A percentile compares a stretch with the other conserved stretches of the same genome.
Conservation (phyloP, 1,140 invertebrate species). For the Pachyrhynchus sulphureomaculatus region DNA sequence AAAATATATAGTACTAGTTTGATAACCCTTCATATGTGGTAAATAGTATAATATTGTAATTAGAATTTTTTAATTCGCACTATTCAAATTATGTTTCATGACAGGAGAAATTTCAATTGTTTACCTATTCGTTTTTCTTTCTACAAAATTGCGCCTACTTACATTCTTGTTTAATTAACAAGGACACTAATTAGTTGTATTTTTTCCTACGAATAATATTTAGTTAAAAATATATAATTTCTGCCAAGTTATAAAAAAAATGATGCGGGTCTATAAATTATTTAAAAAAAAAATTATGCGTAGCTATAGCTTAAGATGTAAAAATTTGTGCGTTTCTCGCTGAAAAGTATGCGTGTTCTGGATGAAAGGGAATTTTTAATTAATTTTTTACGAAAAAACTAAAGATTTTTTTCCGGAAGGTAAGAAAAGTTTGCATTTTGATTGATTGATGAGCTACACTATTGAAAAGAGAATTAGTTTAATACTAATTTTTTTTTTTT, state of each 20-base stretch:
- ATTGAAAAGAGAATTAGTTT: background rate
- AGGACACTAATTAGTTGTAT: no score
- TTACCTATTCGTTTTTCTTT: no score
- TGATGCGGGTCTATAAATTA: background rate
- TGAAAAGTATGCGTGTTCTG: background rate
- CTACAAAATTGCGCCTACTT: no score
- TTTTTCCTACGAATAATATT: no score
- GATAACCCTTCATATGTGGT: no score
- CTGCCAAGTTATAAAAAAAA: background rate
- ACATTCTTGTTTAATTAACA: no score
- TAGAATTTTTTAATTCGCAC: no score
- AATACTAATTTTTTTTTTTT: background rate
- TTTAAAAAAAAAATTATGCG: background rate
- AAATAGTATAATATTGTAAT: no score
- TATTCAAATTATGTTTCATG: no score
- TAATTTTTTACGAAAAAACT: background rate
- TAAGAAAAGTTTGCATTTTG: background rate
- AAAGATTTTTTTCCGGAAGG: background rate
- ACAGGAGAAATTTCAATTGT: no score
- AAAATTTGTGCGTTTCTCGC: background rate
- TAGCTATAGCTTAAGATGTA: constrained; percentile 8
- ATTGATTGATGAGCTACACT: background rate
- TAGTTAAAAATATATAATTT: no score
- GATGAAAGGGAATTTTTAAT: background rate
- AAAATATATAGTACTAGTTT: no score